These are phyloP conservation scores for Clistopyga incitator DNA, from an alignment of 2,888 invertebrate species.

Conservation along the genomic window DNA sequence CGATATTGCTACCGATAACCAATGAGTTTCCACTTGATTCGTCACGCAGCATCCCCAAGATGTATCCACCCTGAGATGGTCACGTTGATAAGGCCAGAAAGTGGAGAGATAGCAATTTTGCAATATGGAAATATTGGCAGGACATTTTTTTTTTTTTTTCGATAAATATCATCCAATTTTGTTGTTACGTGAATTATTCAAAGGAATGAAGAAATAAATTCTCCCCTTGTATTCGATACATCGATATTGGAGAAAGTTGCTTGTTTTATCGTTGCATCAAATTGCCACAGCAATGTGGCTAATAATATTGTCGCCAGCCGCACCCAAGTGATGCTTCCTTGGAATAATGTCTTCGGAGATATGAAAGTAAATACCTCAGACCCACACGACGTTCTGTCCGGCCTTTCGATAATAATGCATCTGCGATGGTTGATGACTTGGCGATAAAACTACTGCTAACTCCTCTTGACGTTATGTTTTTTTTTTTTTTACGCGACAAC, in stretches of 20 bases:
- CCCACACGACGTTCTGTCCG: conserved; percentile 29
- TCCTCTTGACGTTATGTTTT: background rate
- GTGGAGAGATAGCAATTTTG: background rate
- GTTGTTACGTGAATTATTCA: conserved; percentile 31
- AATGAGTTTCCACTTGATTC: conserved; percentile 55
- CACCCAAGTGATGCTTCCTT: conserved; percentile 51
- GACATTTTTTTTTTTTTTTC: conserved; percentile 18
- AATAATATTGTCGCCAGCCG: conserved; percentile 54
- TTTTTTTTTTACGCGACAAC: too few species aligned
- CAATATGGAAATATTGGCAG: background rate
- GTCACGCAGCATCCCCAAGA: conserved; percentile 4
- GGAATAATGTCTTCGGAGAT: conserved; percentile 25
- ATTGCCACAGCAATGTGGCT: conserved; percentile 51
- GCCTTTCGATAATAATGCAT: conserved; percentile 1
- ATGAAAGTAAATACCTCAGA: conserved; percentile 51
- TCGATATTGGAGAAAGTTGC: conserved; percentile 58
- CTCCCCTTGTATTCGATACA: conserved; percentile 34
- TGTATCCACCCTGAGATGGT: background rate
- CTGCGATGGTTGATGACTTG: background rate
- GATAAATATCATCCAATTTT: conserved; percentile 44
- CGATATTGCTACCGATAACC: conserved; percentile 63
- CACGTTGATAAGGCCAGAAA: background rate
- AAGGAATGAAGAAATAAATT: conserved; percentile 1
- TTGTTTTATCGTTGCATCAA: conserved; percentile 61
- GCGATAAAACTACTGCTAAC: background rate